These are phyloP conservation scores for Drosophila peninsularis DNA, from an alignment of 2,888 invertebrate genomes.

Conservation along the genomic window DNA sequence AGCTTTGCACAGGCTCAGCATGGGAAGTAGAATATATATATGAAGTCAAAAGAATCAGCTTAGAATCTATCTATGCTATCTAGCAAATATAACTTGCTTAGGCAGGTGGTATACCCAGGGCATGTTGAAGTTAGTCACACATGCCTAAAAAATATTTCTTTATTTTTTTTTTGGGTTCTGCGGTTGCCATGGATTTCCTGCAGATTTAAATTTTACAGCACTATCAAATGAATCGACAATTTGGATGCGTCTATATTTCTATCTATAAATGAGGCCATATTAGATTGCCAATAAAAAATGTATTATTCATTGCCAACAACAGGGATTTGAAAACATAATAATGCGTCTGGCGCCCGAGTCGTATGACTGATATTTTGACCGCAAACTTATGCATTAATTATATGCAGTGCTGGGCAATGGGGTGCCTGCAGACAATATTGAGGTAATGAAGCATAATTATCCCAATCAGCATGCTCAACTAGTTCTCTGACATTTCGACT, in stretches of 20 bases:
- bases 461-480: not conserved
- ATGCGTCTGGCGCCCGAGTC: slow-evolving; percentile 10
- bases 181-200: slow-evolving; percentile 11
- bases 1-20: not conserved
- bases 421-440: not conserved
- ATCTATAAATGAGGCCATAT: not conserved
- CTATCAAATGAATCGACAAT: not conserved
- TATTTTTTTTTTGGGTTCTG: not conserved
- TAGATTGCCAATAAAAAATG: not conserved
- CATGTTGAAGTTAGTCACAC: not conserved
- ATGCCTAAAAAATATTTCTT: no score
- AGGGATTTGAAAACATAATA: not conserved
- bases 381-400: slow-evolving; percentile 25
- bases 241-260: not conserved
- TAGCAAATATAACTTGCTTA: not conserved
- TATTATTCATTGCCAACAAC: slow-evolving; percentile 16
- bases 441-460: not conserved
- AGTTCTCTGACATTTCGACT: not conserved
- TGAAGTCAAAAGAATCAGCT: no score
- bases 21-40: no score
- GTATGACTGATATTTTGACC: slow-evolving; percentile 31
- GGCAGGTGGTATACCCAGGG: not conserved
- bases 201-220: slow-evolving; percentile 19
- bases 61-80: no score
- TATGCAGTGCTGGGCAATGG: not conserved